Conservation (phyloP, 1,140 invertebrate species). For the Drosophila serrata region DNA sequence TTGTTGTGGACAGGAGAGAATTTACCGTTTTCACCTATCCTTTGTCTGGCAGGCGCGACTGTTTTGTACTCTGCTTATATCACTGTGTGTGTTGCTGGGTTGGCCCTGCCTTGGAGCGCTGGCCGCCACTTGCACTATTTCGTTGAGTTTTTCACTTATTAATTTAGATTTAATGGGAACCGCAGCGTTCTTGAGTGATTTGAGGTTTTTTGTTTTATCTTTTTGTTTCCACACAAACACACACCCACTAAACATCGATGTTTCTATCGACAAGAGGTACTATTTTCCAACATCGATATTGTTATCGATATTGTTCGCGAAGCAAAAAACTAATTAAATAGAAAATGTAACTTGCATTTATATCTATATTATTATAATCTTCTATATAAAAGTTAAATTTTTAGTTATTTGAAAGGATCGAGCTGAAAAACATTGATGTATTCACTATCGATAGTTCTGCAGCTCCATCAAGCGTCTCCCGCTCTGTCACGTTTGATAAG, state of each 20-base stretch:
- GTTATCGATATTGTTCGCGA: background rate
- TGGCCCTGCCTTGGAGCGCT: constrained; percentile 30
- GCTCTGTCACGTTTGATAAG: constrained; percentile 16
- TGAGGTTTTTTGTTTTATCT: constrained; percentile 28
- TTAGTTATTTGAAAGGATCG: too few relatives aligned
- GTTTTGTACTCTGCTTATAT: constrained; percentile 76
- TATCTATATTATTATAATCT: too few relatives aligned
- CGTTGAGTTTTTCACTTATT: constrained; percentile 41
- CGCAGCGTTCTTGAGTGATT: constrained; percentile 49
- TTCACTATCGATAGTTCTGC: too few relatives aligned
- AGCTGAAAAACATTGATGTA: too few relatives aligned
- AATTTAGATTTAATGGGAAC: constrained; percentile 49
- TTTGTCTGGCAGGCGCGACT: constrained; percentile 57
- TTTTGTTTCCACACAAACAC: constrained; percentile 70
- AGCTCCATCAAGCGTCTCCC: constrained; percentile 9
- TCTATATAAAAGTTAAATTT: too few relatives aligned
- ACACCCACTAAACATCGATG: constrained; percentile 38
- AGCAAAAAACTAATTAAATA: too few relatives aligned
- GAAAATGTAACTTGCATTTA: too few relatives aligned
- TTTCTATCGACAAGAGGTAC: background rate
- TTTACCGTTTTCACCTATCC: constrained; percentile 70
- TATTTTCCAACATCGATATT: background rate
- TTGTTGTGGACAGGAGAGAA: constrained; percentile 20
- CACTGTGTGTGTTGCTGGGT: constrained; percentile 44
- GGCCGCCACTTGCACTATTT: constrained; percentile 46